Evolutionary conservation across 2,797 vertebrate genomes (phyloP), one percentile per base, ranked within the genome.

Genomic region (Sebastes itinus): DNA sequence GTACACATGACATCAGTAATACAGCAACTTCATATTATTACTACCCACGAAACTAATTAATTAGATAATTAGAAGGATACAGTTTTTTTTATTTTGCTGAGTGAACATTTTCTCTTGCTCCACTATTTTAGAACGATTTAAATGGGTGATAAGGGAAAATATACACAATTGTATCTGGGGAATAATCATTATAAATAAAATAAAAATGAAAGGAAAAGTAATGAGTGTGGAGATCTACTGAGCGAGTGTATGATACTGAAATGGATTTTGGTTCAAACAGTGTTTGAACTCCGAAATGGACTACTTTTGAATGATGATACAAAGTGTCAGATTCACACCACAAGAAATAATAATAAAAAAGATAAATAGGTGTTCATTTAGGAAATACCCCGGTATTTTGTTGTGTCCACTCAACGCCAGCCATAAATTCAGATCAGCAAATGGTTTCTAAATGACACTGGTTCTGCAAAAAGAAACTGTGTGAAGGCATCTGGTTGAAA

Each of bases 361-460:
- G 59, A 84, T 18, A 46, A 85, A 85, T 61, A 90, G 66, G 79
- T 90, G 85, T 89, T 92, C 85, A 90, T 93, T 94, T 89, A 90
- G 82, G 78, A 94, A 94, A 92, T 92, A 94, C 92, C 94, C 90
- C 73, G 52, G 80, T 84, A 85, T 91, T 91, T 92, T 93, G 89
- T 87, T 94, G 92, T 88, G 83, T 94, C 92, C 93, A 85, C 88
- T 93, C 92, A 94, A 89, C 75, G 84, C 65, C 94, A 95, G 88
- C 85, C 86, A 92, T 91, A 91, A 89, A 95, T 87, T 93, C 90
- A 93, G 89, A 90, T 93, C 92, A 94, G 92, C 88, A 94, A 94
- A 95, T 92, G 92, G 93, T 93, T 94, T 95, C 91, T 95, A 94
- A 92, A 94, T 94, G 90, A 95, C 87, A 91, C 94, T 93, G 92